Conservation (phyloP, 2,113 vertebrate genomes). For the Carollia perspicillata region DNA sequence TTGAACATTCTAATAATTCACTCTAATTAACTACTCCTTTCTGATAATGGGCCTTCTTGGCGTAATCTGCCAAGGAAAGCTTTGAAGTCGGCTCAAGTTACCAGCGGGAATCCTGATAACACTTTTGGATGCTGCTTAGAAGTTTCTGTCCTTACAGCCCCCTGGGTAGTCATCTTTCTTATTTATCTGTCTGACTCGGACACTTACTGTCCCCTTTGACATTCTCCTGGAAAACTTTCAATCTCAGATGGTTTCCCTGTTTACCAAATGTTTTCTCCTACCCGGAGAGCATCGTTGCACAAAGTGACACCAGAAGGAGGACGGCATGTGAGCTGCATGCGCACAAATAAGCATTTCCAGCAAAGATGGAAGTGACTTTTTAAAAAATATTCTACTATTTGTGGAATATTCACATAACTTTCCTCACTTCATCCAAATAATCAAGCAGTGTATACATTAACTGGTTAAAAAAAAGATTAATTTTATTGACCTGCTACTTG, state of each 20-base stretch:
- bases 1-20: conserved; percentile 41
- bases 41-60: conserved; percentile 50
- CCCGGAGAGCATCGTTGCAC: neutral
- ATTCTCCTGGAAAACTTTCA: conserved; percentile 41
- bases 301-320: neutral
- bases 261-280: neutral
- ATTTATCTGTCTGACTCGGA: neutral
- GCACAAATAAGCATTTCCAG: neutral
- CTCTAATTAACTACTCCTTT: conserved; percentile 52
- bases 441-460: neutral
- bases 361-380: neutral
- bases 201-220: conserved; percentile 22
- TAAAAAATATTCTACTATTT: neutral
- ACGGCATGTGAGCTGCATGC: neutral
- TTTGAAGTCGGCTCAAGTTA: conserved; percentile 69
- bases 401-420: neutral
- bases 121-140: conserved; percentile 44
- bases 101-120: conserved; percentile 46
- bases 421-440: neutral
- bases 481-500: neutral
- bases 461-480: neutral
- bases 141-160: conserved; percentile 17
- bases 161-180: conserved; percentile 49
- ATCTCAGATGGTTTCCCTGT: neutral
- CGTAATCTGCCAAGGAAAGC: neutral